Percentiles rank a stretch among this genome's conserved stretches.
Conservation (phyloP, 2,797 vertebrate genomes). For the Hydrophis major region DNA sequence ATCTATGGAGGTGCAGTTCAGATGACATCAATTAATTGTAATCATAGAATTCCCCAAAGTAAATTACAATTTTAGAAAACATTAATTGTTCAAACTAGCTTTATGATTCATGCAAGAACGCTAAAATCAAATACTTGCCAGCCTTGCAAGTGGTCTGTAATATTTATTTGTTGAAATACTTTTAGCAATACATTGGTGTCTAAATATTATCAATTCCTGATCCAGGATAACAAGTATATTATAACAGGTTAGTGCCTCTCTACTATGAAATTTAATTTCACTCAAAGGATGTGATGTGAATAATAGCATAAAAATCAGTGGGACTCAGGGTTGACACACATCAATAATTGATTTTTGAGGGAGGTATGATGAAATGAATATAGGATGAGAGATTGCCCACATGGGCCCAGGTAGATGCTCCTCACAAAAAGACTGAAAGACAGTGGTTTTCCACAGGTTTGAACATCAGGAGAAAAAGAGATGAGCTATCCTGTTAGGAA, state of each 20-base stretch:
- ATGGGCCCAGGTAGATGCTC: neutral
- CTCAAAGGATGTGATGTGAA: neutral
- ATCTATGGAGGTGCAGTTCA: neutral
- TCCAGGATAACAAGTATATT: neutral
- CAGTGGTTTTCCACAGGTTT: neutral
- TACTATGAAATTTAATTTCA: neutral
- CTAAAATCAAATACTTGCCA: neutral
- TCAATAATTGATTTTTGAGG: neutral
- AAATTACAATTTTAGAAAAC: neutral
- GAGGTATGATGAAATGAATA: neutral
- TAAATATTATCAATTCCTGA: neutral
- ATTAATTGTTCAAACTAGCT: neutral
- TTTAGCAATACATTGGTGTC: neutral
- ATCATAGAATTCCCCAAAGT: neutral
- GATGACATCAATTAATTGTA: neutral
- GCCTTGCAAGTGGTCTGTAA: neutral
- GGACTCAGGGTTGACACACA: neutral
- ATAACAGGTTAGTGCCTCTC: neutral
- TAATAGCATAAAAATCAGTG: neutral
- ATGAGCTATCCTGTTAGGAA: neutral
- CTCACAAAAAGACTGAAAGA: neutral
- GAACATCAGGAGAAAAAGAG: neutral
- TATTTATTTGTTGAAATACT: neutral
- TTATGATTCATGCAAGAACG: neutral
- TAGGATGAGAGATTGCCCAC: neutral